A percentile compares a stretch with the other conserved stretches of the same genome.
phyloP scores from a whole-genome alignment of 2,113 vertebrate species.

The Peucedramus taeniatus region DNA sequence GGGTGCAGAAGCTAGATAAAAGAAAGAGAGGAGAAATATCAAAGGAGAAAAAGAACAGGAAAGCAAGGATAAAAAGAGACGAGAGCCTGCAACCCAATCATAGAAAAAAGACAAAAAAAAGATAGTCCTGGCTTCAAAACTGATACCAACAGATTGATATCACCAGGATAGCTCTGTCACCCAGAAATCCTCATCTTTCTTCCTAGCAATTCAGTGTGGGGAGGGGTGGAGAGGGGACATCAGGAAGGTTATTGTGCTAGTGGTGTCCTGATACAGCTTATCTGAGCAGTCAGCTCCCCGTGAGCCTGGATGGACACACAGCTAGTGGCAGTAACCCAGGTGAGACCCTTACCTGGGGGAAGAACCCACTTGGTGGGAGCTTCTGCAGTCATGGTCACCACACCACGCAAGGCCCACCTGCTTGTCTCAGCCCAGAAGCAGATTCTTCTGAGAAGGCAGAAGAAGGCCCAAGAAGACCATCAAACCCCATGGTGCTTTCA shows the following conservation, averaged over 20 bases:
- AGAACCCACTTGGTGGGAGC: background rate
- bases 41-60: background rate
- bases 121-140: background rate
- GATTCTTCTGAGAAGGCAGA: background rate
- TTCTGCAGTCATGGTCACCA: background rate
- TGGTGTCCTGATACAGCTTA: background rate
- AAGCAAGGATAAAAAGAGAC: background rate
- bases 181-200: background rate
- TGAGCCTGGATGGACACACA: background rate
- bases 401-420: fast-evolving
- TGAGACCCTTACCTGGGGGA: background rate
- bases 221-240: fast-evolving
- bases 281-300: background rate
- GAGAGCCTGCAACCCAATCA: background rate
- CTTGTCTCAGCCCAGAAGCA: background rate
- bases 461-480: background rate
- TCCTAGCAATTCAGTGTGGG: background rate
- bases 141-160: background rate
- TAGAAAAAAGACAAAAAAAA: background rate
- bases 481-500: fast-evolving
- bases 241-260: fast-evolving
- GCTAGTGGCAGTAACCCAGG: background rate
- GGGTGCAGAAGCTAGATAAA: background rate
- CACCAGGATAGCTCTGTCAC: background rate
- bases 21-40: background rate